Evolutionary conservation across 2,888 invertebrate genomes (phyloP).

Genomic region (Galerucella calmariensis): DNA sequence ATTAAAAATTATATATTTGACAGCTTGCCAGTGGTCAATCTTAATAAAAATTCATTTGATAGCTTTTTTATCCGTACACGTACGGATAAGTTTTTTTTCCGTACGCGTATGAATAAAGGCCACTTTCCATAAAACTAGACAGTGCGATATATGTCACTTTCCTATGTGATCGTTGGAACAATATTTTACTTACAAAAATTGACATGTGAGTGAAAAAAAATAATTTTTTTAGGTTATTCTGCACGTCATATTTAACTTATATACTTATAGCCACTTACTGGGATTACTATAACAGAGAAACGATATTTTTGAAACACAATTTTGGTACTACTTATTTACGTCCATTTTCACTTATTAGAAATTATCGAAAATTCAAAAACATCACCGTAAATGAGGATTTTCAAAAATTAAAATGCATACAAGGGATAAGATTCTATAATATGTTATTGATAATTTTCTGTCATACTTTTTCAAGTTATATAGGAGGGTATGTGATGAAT

Average conservation of each 20-base stretch:
- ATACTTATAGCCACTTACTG: slow-evolving; percentile 33
- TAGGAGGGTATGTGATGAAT: slow-evolving; percentile 46
- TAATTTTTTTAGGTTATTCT: slow-evolving; percentile 29
- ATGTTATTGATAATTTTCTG: slow-evolving; percentile 49
- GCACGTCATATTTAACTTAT: slow-evolving; percentile 28
- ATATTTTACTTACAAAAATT: no score
- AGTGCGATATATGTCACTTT: no score
- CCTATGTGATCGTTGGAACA: no score
- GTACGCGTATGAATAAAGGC: no score
- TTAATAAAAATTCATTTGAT: no score
- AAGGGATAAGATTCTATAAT: slow-evolving; percentile 51
- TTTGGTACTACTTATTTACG: slow-evolving; percentile 35
- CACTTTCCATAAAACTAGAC: no score
- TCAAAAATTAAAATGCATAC: slow-evolving; percentile 49
- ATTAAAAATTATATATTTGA: no score
- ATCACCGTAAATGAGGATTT: slow-evolving; percentile 39
- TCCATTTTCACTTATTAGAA: slow-evolving; percentile 46
- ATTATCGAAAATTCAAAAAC: slow-evolving; percentile 43
- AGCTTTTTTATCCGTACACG: no score
- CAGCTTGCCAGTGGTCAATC: no score
- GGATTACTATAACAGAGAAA: slow-evolving; percentile 28
- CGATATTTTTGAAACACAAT: neutral
- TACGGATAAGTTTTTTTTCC: no score
- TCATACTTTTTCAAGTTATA: slow-evolving; percentile 47
- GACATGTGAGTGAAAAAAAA: no score